phyloP scores from a whole-genome alignment of 2,797 vertebrate species.

The Sebastes jordani region DNA sequence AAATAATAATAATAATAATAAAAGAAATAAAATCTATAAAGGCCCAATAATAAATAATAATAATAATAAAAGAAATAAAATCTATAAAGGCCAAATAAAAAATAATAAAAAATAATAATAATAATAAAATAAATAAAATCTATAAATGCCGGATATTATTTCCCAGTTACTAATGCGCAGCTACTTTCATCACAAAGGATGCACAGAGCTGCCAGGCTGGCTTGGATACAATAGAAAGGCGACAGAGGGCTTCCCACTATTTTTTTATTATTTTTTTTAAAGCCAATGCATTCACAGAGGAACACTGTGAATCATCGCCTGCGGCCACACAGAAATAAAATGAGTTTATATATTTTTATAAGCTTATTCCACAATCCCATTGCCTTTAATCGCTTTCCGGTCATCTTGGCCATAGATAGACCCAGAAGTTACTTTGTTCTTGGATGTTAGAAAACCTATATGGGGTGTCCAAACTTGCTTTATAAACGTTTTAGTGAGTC shows the following conservation, averaged over 20 bases:
- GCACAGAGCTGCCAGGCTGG: neutral
- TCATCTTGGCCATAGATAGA: neutral
- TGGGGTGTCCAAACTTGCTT: too few relatives aligned
- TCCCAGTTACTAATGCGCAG: neutral
- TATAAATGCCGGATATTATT: neutral
- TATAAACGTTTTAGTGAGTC: neutral
- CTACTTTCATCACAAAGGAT: neutral
- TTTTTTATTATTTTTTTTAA: neutral
- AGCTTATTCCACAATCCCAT: neutral
- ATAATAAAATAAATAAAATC: neutral
- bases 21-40: too few relatives aligned
- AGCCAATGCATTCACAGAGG: neutral
- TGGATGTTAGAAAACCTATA: neutral
- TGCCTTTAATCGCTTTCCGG: neutral
- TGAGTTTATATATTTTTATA: neutral
- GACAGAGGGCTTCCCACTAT: neutral
- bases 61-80: too few relatives aligned
- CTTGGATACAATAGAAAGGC: neutral
- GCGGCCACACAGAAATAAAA: neutral
- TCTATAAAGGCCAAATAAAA: too few relatives aligned
- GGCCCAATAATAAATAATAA: too few relatives aligned
- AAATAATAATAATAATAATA: too few relatives aligned
- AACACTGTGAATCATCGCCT: neutral
- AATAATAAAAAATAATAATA: neutral
- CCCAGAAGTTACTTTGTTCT: neutral